Evolutionary conservation across 1,140 invertebrate species (phyloP).

Genomic region (Pemphigus obesinymphae): DNA sequence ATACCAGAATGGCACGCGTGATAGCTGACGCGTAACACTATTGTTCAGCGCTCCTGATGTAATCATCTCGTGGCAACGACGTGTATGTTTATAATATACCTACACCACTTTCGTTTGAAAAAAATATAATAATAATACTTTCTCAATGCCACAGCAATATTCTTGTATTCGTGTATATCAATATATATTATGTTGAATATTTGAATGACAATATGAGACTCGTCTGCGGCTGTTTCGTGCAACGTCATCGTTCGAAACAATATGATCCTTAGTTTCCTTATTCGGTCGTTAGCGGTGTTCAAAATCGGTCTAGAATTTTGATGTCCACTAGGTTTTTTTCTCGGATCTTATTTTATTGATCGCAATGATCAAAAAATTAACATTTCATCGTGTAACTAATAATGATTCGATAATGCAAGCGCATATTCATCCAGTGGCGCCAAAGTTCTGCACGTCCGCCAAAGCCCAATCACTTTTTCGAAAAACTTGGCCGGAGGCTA

Average conservation of each 20-base stretch:
- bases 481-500: no score
- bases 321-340: no score
- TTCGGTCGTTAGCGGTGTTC: no score
- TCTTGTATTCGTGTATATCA: not conserved
- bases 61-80: conserved; percentile 33
- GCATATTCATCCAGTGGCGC: no score
- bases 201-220: not conserved
- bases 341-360: no score
- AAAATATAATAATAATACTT: conserved; percentile 40
- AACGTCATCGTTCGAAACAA: not conserved
- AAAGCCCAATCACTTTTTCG: no score
- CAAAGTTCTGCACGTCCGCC: no score
- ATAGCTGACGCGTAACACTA: conserved; percentile 41
- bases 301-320: no score
- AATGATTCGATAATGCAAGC: no score
- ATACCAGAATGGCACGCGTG: conserved; percentile 39
- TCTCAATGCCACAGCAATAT: conserved; percentile 28
- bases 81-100: not conserved
- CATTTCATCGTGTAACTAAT: no score
- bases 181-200: not conserved
- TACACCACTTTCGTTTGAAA: conserved; percentile 37
- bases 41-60: conserved; percentile 37
- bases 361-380: no score
- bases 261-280: not conserved
- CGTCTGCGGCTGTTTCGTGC: not conserved